These are phyloP conservation scores for Peucedramus taeniatus DNA, from an alignment of 2,113 vertebrate species.

Conservation along the genomic window DNA sequence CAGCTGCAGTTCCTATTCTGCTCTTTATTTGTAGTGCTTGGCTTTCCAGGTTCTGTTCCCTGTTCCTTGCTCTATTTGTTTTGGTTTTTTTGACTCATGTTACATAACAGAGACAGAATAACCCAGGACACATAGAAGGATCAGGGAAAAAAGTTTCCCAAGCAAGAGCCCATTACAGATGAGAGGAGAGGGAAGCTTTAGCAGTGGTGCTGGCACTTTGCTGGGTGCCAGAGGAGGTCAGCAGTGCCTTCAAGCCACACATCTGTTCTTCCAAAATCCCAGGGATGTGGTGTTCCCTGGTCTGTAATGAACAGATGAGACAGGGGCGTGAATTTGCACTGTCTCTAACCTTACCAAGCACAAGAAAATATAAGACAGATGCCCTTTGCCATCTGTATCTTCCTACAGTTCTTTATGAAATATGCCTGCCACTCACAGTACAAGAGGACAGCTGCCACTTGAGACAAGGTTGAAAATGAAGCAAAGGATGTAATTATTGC, in stretches of 20 bases:
- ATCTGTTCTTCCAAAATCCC: not conserved
- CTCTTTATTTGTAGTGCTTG: not conserved
- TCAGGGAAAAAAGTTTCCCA: not conserved
- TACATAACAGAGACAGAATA: not conserved
- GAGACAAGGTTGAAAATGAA: not conserved
- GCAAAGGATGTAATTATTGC: not conserved
- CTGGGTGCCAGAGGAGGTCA: not conserved
- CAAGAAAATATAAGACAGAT: not conserved
- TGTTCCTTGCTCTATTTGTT: not conserved
- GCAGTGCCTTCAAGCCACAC: not conserved
- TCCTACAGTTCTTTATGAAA: not conserved
- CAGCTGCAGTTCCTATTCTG: not conserved
- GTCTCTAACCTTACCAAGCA: not conserved
- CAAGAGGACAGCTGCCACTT: not conserved
- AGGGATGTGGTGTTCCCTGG: not conserved
- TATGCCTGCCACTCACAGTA: not conserved
- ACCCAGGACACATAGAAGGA: not conserved
- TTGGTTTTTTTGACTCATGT: not conserved
- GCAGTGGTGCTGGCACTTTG: not conserved
- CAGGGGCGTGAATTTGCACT: not conserved
- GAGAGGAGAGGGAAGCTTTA: not conserved
- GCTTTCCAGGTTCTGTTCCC: not conserved
- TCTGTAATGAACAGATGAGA: not conserved
- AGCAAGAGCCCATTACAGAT: accelerated
- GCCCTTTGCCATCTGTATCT: not conserved